These are phyloP conservation scores for Sycobia sp. DNA, from an alignment of 1,140 invertebrate species.

Conservation along the genomic window DNA sequence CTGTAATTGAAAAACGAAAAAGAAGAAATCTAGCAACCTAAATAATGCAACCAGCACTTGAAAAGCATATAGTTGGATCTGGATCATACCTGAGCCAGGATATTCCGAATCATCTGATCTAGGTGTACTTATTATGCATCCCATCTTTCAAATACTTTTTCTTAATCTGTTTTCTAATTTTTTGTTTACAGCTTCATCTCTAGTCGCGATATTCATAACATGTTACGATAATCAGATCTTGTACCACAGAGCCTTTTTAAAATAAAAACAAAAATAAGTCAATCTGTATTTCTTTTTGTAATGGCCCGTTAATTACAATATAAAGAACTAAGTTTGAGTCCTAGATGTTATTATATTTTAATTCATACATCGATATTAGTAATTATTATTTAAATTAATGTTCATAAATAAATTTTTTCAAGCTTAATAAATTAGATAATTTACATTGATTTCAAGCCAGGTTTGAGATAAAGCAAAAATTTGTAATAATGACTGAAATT, in stretches of 20 bases:
- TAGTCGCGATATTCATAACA: conserved; percentile 23
- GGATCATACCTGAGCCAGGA: conserved; percentile 32
- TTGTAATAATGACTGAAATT: too few relatives aligned
- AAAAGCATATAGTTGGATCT: conserved; percentile 19
- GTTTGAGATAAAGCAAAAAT: too few relatives aligned
- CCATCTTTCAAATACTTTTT: conserved; percentile 30
- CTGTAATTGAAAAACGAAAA: not conserved
- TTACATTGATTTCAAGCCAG: too few relatives aligned
- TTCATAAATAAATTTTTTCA: too few relatives aligned
- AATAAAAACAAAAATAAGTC: conserved; percentile 22
- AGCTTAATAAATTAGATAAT: too few relatives aligned
- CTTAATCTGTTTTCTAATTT: conserved; percentile 26
- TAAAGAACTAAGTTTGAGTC: too few relatives aligned
- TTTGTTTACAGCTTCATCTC: conserved; percentile 12
- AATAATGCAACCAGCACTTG: not conserved
- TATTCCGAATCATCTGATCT: conserved; percentile 27
- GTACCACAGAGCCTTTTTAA: conserved; percentile 26
- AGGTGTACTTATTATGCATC: conserved; percentile 30
- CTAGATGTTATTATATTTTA: too few relatives aligned
- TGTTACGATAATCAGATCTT: conserved; percentile 9
- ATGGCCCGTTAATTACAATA: not conserved
- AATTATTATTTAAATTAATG: too few relatives aligned
- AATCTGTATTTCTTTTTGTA: conserved; percentile 4
- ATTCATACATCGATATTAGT: too few relatives aligned
- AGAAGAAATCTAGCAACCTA: conserved; percentile 14